Evolutionary conservation across 2,888 invertebrate genomes (phyloP).

Genomic region (Deroplatys truncata): DNA sequence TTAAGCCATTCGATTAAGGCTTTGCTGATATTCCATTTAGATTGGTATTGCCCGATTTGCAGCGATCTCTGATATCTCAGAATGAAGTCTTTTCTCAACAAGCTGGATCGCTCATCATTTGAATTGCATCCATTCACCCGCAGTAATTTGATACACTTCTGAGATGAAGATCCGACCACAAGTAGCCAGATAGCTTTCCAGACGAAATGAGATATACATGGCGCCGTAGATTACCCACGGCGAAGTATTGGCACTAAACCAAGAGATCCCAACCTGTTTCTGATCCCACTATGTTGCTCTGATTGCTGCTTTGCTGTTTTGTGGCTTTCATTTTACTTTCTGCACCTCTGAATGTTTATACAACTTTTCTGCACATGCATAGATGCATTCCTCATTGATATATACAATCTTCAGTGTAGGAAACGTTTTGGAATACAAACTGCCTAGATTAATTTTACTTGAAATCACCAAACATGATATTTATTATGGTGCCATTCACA

Average conservation of each 20-base stretch:
- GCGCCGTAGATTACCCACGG: not conserved
- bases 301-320: too few species aligned
- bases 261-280: not conserved
- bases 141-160: not conserved
- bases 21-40: too few species aligned
- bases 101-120: not conserved
- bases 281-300: not conserved
- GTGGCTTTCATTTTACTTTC: not conserved
- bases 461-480: too few species aligned
- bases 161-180: not conserved
- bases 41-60: too few species aligned
- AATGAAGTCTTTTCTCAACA: not conserved
- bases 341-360: not conserved
- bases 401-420: too few species aligned
- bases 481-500: too few species aligned
- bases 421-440: too few species aligned
- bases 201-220: not conserved
- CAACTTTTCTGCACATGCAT: too few species aligned
- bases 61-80: too few species aligned
- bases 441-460: too few species aligned
- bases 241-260: not conserved
- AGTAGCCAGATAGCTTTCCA: not conserved
- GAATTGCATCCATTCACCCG: not conserved
- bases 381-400: too few species aligned
- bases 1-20: too few species aligned